A percentile compares a stretch with the other conserved stretches of the same genome.
Evolutionary conservation across 2,797 vertebrate species (phyloP).

Genomic region (Periparus ater): DNA sequence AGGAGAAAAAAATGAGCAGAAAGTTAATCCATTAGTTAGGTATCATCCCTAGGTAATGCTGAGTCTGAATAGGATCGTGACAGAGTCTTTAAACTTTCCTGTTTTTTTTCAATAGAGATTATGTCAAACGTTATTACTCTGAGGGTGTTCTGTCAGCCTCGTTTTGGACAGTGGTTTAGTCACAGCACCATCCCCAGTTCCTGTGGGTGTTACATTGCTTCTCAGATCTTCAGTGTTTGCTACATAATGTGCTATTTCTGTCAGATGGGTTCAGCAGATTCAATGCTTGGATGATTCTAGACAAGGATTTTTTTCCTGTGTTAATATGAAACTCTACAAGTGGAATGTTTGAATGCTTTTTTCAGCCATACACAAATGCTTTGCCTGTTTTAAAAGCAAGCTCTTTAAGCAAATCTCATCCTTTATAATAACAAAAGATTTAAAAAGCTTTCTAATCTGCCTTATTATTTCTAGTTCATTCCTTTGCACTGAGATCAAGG

Average conservation of each 20-base stretch:
- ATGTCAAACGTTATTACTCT: background rate
- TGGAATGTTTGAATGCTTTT: background rate
- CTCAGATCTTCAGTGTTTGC: background rate
- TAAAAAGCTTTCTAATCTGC: background rate
- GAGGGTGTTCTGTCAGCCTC: background rate
- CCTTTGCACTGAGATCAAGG: background rate
- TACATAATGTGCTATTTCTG: rapidly evolving
- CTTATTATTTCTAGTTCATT: background rate
- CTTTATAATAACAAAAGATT: background rate
- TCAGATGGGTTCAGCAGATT: background rate
- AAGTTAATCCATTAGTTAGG: background rate
- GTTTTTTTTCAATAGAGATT: background rate
- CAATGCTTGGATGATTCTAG: background rate
- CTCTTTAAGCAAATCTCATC: background rate
- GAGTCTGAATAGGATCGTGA: background rate
- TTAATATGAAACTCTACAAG: background rate
- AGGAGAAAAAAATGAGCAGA: background rate
- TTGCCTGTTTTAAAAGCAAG: background rate
- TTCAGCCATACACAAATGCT: background rate
- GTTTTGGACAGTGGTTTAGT: background rate
- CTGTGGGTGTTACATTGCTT: background rate
- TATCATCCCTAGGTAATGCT: background rate
- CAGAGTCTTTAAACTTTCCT: background rate
- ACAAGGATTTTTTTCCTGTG: background rate
- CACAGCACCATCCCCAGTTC: background rate